Base-by-base conservation (phyloP, 2,113 vertebrate species). In the Labeo catla region DNA sequence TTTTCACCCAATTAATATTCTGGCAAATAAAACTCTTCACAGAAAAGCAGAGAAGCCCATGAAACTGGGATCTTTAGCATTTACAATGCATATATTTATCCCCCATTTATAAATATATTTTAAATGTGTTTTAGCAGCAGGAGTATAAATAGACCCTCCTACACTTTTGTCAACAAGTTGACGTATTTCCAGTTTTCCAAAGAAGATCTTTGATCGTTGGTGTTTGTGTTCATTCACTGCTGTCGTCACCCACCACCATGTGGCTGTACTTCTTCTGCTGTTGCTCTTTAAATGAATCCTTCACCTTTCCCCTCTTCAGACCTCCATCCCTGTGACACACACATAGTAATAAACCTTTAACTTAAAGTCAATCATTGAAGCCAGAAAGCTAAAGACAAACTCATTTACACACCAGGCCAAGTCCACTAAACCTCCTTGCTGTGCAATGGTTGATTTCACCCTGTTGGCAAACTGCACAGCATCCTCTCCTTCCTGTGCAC, bases 231-330 rank as follows among this genome's bases (percentile, higher is more conserved):
- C 88, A 94, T 90, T 95, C 93, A 28, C 93, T 96, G 91, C 94
- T 91, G 87, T 89, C 96, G 0, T 97, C 96, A 87, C 97, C 96
- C 84, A 96, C 96, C 36, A 99, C 95, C 96, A 98, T 98, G 90
- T 91, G 96, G 95, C 98, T 99, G 91, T 99, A 99, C 90, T 94
- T 96, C 90, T 97, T 98, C 95, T 99, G 98, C 86, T 99, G 96
- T 70, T 98, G 94, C 86, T 99, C 95, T 90, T 94, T 97, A 50
- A 95, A 97, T 0, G 94, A 94, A 1, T 98, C 96, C 92, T 99
- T 99, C 88, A 99, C 98, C 92, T 97, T 98, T 0, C 91, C 97
- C 90, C 98, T 95, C 94, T 99, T 99, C 89, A 99, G 92, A 7
- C 96, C 97, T 81, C 98, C 98, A 45, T 99, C 98, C 98, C 98